Conservation (phyloP, 1,140 invertebrate genomes). For the Macrostomum lignano region DNA sequence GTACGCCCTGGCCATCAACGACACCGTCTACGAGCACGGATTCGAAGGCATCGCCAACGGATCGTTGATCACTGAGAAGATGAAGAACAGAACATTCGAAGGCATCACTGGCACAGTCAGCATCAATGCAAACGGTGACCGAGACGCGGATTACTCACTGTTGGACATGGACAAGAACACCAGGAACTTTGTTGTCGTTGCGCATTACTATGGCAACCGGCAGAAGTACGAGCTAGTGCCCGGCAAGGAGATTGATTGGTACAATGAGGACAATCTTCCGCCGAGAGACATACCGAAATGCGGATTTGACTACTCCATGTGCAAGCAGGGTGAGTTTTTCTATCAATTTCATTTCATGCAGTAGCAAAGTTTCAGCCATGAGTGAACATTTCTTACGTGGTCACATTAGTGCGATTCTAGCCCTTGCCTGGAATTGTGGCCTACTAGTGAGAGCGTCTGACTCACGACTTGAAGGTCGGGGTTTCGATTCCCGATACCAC, state of each 20-base stretch:
- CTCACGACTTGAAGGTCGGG: too few species aligned
- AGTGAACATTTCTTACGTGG: too few species aligned
- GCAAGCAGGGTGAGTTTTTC: too few species aligned
- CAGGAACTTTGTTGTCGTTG: background rate
- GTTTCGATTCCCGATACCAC: too few species aligned
- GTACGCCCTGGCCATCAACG: conserved; percentile 55
- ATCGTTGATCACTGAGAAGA: conserved; percentile 40
- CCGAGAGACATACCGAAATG: background rate
- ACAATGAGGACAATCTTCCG: background rate
- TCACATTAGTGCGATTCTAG: too few species aligned
- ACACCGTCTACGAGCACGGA: conserved; percentile 44
- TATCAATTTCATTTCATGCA: too few species aligned
- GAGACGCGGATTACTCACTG: conserved; percentile 43
- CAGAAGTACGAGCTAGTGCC: conserved; percentile 35
- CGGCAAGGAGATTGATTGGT: conserved; percentile 27
- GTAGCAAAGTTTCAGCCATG: too few species aligned
- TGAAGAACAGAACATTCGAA: conserved; percentile 54
- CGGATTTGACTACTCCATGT: too few species aligned
- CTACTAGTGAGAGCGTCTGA: too few species aligned
- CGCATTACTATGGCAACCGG: conserved; percentile 50
- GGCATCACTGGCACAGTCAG: conserved; percentile 49
- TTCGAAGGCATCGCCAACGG: conserved; percentile 51
- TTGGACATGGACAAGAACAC: background rate
- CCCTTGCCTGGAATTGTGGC: too few species aligned
- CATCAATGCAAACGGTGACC: conserved; percentile 50